These are phyloP conservation scores for Deilephila porcellus DNA, from an alignment of 2,888 invertebrate genomes.

Conservation along the genomic window DNA sequence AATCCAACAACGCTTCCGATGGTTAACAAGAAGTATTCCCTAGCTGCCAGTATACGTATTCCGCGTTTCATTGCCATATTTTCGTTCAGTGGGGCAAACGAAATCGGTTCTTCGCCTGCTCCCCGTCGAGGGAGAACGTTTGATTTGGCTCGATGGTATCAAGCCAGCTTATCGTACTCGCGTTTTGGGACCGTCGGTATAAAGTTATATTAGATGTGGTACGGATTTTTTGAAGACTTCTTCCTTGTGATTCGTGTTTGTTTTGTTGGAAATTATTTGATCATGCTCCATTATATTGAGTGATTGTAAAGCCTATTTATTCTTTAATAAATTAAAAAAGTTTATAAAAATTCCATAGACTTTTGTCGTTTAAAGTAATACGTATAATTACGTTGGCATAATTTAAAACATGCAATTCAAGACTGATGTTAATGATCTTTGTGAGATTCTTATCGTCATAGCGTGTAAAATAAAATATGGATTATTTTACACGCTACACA, in stretches of 20 bases:
- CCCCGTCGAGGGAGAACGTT: constrained; percentile 72
- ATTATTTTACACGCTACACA: too few relatives aligned
- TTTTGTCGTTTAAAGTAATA: too few relatives aligned
- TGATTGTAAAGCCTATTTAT: too few relatives aligned
- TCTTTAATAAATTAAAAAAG: too few relatives aligned
- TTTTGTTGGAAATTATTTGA: too few relatives aligned
- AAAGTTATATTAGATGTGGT: neutral
- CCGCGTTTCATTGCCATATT: constrained; percentile 63
- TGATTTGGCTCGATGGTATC: constrained; percentile 71
- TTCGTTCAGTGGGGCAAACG: constrained; percentile 55
- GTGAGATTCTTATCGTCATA: too few relatives aligned
- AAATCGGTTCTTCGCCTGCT: constrained; percentile 62
- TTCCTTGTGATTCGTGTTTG: neutral
- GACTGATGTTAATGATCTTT: too few relatives aligned
- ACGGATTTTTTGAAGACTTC: neutral
- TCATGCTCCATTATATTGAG: neutral
- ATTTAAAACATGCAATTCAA: too few relatives aligned
- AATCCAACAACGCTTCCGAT: constrained; percentile 18
- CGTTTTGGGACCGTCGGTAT: constrained; percentile 12
- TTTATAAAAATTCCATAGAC: too few relatives aligned
- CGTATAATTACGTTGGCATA: too few relatives aligned
- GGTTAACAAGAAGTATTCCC: constrained; percentile 63
- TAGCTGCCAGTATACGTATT: constrained; percentile 70
- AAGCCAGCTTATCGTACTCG: constrained; percentile 51
- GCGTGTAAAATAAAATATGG: too few relatives aligned